Evolutionary conservation across 2,797 vertebrate species (phyloP), one percentile per base, ranked within the genome.

Genomic region (Gorsachius magnificus): DNA sequence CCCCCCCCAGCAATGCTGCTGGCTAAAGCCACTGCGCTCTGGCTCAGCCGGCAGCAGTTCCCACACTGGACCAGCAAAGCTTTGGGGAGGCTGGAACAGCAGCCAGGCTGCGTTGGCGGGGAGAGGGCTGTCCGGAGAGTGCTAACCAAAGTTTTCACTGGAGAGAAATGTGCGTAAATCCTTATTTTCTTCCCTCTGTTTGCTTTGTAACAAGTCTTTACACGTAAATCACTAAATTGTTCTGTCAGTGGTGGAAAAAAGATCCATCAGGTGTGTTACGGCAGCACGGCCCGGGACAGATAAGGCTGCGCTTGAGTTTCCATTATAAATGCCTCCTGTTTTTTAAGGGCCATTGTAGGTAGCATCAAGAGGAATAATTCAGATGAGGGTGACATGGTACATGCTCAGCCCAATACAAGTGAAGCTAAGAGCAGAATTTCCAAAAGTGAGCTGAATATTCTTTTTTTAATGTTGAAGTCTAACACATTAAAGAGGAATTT

Each of bases 61-160:
- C 41, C 5, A 1, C 0, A 3, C n/a, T 20, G 57, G 41, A 43
- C 11, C 16, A 31, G 36, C 35, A 1, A 21, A 17, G 45, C 46
- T 10, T 6, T 6, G 9, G 20, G 41, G n/a, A 14, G 41, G n/a
- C 21, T 64, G 68, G 81, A 21, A 12, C 5, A 10, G 66, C 66
- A 50, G 29, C 13, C n/a, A 17, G 64, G 29, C 31, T 31, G 31
- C 0, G 1, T 13, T 1, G 2, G 66, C 2, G 3, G 50, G n/a
- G 41, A 64, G 35, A 19, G 7, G 22, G 26, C 6, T 11, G 29
- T 2, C 21, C 0, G 0, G 26, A 22, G 20, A 17, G 18, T 3
- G 54, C 16, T 24, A 9, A 20, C 41, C 26, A 14, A 3, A 24
- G 13, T 5, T 38, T 22, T 38, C 20, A 43, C 41, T n/a, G 28